phyloP scores from a whole-genome alignment of 2,113 vertebrate genomes.

The Petrocephalus microphthalmus region DNA sequence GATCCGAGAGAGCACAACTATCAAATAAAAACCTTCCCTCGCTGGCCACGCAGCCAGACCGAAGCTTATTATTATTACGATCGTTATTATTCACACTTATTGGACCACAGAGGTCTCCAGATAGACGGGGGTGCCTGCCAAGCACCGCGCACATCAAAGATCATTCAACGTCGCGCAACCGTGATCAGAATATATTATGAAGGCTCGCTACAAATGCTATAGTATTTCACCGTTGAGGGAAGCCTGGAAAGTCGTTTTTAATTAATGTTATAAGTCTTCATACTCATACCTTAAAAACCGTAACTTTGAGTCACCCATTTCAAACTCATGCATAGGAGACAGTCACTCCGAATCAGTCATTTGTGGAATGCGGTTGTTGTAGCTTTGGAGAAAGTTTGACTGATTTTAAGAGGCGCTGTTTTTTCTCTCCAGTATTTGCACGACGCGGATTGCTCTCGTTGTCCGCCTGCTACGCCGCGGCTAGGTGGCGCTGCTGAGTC shows the following conservation, averaged over 20 bases:
- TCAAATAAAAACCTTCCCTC: slow-evolving; percentile 15
- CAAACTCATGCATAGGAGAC: neutral
- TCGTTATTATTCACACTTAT: slow-evolving; percentile 12
- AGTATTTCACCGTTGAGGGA: neutral
- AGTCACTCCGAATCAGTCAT: neutral
- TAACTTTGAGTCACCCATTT: neutral
- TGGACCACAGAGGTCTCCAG: neutral
- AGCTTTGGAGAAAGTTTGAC: neutral
- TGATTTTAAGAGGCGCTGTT: neutral
- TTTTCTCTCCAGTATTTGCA: neutral
- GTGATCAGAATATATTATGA: slow-evolving; percentile 10
- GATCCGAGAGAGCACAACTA: slow-evolving; percentile 1
- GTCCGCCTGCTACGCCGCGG: neutral
- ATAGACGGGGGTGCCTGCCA: neutral
- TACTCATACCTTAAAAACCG: neutral
- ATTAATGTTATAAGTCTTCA: neutral
- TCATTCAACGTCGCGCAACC: neutral
- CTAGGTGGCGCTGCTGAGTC: neutral
- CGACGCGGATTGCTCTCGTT: neutral
- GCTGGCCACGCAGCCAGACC: neutral
- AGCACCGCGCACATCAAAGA: neutral
- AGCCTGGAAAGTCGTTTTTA: neutral
- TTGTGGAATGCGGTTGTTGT: neutral
- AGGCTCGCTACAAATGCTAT: neutral
- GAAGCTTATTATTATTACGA: neutral